These are phyloP conservation scores for Callaeas wilsoni DNA, from an alignment of 2,113 vertebrate genomes.

Conservation along the genomic window DNA sequence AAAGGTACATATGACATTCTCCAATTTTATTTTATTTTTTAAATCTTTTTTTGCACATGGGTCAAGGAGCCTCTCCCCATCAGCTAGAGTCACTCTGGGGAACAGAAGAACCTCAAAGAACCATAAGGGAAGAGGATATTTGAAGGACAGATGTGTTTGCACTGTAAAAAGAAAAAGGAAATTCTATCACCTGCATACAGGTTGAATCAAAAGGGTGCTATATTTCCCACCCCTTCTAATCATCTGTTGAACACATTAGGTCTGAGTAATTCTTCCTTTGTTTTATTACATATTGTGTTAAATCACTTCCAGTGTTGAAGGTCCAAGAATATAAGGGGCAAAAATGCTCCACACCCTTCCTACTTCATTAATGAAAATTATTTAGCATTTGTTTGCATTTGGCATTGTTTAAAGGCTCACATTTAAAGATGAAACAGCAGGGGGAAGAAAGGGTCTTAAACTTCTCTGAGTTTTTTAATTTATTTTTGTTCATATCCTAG, in stretches of 20 bases:
- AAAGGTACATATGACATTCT: background rate
- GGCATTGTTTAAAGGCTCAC: background rate
- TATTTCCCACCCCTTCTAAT: constrained; percentile 17
- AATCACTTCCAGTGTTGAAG: constrained; percentile 20
- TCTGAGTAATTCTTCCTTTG: constrained; percentile 65
- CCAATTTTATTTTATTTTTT: background rate
- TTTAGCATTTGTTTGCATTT: constrained; percentile 48
- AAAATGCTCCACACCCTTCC: constrained; percentile 17
- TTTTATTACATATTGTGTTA: constrained; percentile 43
- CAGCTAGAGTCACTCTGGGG: background rate
- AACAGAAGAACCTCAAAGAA: background rate
- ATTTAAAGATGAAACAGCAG: constrained; percentile 10
- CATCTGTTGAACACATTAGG: constrained; percentile 33
- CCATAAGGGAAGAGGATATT: background rate
- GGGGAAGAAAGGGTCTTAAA: background rate
- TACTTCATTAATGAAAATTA: constrained; percentile 19
- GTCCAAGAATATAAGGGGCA: constrained; percentile 33
- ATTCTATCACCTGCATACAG: constrained; percentile 45
- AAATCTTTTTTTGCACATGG: background rate
- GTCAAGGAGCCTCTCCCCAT: background rate
- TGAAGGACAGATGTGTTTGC: background rate
- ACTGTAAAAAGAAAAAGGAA: background rate
- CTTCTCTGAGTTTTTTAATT: constrained; percentile 14
- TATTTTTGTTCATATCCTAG: constrained; percentile 37
- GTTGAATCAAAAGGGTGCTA: constrained; percentile 13